Evolutionary conservation across 2,113 vertebrate species (phyloP), one percentile per base, ranked within the genome.

Genomic region (Sterrhoptilus dennistouni): DNA sequence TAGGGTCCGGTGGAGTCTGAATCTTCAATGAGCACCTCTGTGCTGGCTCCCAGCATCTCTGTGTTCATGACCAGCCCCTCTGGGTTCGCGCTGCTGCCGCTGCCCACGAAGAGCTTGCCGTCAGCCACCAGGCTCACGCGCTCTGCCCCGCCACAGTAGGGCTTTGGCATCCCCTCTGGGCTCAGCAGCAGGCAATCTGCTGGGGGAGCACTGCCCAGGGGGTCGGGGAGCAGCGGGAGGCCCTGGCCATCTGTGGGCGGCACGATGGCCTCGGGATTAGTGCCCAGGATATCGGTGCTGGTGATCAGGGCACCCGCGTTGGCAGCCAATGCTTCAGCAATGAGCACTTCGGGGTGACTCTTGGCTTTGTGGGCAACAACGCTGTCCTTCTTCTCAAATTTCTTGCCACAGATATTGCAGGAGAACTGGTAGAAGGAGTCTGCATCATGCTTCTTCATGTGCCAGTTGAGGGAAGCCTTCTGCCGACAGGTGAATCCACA

Each of bases 311-410:
- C 98, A 3, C 99, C 99, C 0, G 99, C 99, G 1, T 99, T 99
- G 90, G 99, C 99, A n/a, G 99, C 99, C 89, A 99, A 97, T 8
- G 99, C 99, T 98, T 99, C 99, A 2, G 99, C 99, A 27, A 99
- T 99, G 76, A 99, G 98, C 94, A 99, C 99, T 96, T 99, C 99
- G 0, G 99, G 99, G 97, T 99, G 99, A 95, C 99, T 99, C 97
- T 99, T 99, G 94, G 99, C 99, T 95, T 99, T 99, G 93, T 99
- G 99, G 24, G 99, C 99, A 92, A 99, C 99, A 5, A 99, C 99
- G 2, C 99, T 99, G 98, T 99, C 99, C 97, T 99, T 99, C 98
- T 99, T 99, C 97, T 99, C 99, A 66, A 99, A 99, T 88, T 99
- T 99, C 98, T 99, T 99, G 95, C 99, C 99, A 14, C 99, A 99